Percentiles rank a stretch among this genome's conserved stretches.
Conservation (phyloP, 2,888 invertebrate genomes). For the Luffia ferchaultella region DNA sequence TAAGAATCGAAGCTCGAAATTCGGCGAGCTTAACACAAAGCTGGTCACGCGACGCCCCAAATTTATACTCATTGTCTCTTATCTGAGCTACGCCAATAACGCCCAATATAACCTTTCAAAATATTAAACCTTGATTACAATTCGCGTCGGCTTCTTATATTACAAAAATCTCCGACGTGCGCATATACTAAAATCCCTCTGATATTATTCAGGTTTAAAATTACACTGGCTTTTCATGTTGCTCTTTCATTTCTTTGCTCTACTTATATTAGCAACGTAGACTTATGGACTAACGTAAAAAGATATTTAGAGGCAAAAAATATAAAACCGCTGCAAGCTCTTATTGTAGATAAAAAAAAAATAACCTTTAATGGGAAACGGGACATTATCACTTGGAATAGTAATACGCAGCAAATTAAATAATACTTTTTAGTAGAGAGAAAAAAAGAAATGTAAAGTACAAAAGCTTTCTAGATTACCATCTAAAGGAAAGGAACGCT, state of each 20-base stretch:
- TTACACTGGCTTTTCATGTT: neutral
- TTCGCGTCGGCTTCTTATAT: neutral
- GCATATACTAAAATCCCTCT: neutral
- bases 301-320: too few species aligned
- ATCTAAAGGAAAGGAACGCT: constrained; percentile 19
- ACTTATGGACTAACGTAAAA: too few species aligned
- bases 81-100: constrained; percentile 20
- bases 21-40: constrained; percentile 12
- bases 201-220: neutral
- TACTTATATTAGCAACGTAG: too few species aligned
- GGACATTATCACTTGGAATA: too few species aligned
- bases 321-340: too few species aligned
- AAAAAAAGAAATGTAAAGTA: neutral
- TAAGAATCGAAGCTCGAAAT: neutral
- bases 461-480: neutral
- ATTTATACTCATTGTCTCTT: constrained; percentile 25
- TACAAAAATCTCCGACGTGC: neutral
- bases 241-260: neutral
- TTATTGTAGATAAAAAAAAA: too few species aligned
- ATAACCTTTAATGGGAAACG: too few species aligned
- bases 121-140: neutral
- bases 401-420: neutral
- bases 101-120: constrained; percentile 26
- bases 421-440: neutral
- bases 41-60: constrained; percentile 28